Conservation (phyloP, 2,888 invertebrate species). For the Drosophila cyrtoloma region DNA sequence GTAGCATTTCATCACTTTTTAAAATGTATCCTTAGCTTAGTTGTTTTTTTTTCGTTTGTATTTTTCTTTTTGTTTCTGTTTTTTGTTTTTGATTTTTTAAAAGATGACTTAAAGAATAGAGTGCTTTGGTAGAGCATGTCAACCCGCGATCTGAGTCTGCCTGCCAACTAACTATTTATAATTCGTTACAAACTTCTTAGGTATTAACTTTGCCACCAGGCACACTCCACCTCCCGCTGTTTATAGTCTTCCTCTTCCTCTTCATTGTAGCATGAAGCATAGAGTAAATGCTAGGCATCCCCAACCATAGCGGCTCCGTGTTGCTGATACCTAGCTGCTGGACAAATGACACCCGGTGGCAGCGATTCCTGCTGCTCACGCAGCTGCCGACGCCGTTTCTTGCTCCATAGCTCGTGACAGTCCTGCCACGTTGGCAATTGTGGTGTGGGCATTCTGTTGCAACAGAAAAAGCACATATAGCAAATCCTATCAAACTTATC, state of each 20-base stretch:
- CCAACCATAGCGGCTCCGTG: constrained; percentile 72
- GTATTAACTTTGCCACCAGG: constrained; percentile 73
- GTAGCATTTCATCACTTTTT: constrained; percentile 55
- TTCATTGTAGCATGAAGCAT: constrained; percentile 61
- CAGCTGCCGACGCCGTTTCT: constrained; percentile 94
- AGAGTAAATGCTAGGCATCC: constrained; percentile 79
- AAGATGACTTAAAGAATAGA: constrained; percentile 65
- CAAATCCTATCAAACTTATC: neutral
- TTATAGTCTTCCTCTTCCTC: constrained; percentile 53
- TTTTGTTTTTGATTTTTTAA: constrained; percentile 23
- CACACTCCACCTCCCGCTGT: constrained; percentile 62
- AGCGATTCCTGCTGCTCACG: constrained; percentile 88
- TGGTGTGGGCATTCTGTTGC: constrained; percentile 91
- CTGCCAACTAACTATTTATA: constrained; percentile 55
- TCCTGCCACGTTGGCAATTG: constrained; percentile 98
- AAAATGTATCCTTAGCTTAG: constrained; percentile 38
- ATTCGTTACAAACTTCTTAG: constrained; percentile 40
- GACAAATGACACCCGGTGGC: constrained; percentile 63
- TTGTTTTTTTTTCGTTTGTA: constrained; percentile 1
- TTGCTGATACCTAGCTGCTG: constrained; percentile 73
- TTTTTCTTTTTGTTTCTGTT: neutral
- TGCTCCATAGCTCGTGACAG: constrained; percentile 99
- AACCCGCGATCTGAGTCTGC: constrained; percentile 53
- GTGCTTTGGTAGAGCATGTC: constrained; percentile 73
- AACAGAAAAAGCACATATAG: constrained; percentile 65